These are phyloP conservation scores for Muscidifurax raptorellus DNA, from an alignment of 1,140 invertebrate genomes.

Conservation along the genomic window DNA sequence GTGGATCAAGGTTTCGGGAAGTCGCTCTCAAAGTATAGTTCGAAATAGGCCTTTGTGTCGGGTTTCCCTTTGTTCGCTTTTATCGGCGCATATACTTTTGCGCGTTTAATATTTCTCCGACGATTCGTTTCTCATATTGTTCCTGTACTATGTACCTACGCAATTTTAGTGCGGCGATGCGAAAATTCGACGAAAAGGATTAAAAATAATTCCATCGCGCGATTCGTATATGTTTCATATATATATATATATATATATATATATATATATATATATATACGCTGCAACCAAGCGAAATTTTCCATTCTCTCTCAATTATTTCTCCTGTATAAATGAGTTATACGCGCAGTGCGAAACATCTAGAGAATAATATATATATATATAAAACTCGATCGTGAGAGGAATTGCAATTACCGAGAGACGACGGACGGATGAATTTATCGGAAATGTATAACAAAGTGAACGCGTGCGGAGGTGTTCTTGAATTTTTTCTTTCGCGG, in stretches of 20 bases:
- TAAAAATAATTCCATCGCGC: too few species aligned
- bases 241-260: too few species aligned
- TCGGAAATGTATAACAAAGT: slow-evolving; percentile 9
- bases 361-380: background rate
- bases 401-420: slow-evolving; percentile 4
- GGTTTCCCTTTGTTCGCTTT: background rate
- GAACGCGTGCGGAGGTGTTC: background rate
- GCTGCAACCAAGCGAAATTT: background rate
- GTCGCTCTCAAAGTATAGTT: background rate
- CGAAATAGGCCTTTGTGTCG: slow-evolving; percentile 1
- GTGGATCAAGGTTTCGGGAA: background rate
- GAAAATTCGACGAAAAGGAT: too few species aligned
- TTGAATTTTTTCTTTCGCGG: background rate
- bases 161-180: too few species aligned
- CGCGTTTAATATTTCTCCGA: too few species aligned
- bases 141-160: too few species aligned
- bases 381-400: slow-evolving; percentile 8
- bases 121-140: too few species aligned
- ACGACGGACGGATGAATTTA: background rate
- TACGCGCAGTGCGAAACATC: background rate
- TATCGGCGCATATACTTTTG: background rate
- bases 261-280: too few species aligned
- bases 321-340: background rate
- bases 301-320: slow-evolving; percentile 7
- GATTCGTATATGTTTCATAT: too few species aligned